Base-by-base conservation (phyloP, 2,797 vertebrate genomes). In the Acanthurus lineatus region DNA sequence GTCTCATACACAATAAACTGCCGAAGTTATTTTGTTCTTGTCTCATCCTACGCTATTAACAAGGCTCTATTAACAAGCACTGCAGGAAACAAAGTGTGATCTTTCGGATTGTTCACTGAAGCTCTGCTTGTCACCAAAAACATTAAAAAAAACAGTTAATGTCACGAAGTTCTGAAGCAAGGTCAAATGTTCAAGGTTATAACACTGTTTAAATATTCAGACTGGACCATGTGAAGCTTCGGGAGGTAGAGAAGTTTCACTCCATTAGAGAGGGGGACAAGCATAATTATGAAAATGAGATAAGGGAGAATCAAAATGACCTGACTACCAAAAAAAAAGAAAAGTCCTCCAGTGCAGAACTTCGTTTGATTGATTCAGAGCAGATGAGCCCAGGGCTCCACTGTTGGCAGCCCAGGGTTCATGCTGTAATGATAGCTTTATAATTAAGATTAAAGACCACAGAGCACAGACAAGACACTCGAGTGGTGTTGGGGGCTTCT, bases 391-490 rank as follows among this genome's bases (percentile, higher is more conserved):
- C 89, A 83, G 90, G 91, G 93, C 93, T 91, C 88, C 85, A 92
- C 91, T 91, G 93, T 90, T 92, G 93, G 94, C 94, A 93, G 90
- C 87, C 91, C 89, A 89, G 88, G 92, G 92, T 94, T 94, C 93
- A 92, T 63, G 85, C 90, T 86, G 89, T 94, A 95, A 96, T 95
- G 95, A 96, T 95, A 93, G 94, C 92, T 94, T 94, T 94, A 95
- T 96, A 96, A 96, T 96, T 96, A 96, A 96, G 95, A 96, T 94
- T 94, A 95, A 96, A 95, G 92, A 95, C 92, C 93, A 91, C 68
- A 17, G 90, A 91, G 93, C 86, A 81, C 79, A 90, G 90, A 93
- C 91, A 93, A 93, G 94, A 95, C 94, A 93, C 88, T 89, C 77
- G 77, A 86, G 91, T 89, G 81, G 92, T 89, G 93, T 94, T 88